These are phyloP conservation scores for Novumbra hubbsi DNA, from an alignment of 2,797 vertebrate species.

Conservation along the genomic window DNA sequence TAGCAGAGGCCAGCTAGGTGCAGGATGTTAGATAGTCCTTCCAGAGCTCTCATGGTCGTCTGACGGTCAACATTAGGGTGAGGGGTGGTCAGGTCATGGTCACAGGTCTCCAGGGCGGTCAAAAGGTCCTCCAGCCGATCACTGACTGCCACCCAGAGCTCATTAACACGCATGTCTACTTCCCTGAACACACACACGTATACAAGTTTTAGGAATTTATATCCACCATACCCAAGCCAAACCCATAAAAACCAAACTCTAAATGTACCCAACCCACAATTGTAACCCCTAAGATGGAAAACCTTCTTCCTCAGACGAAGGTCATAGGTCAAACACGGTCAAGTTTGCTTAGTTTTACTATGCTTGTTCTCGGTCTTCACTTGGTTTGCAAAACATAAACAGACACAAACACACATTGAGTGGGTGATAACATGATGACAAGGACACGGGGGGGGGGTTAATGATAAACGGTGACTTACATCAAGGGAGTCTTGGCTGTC, in stretches of 20 bases:
- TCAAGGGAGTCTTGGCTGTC: constrained; percentile 42
- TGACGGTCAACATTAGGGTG: constrained; percentile 53
- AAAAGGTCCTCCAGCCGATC: constrained; percentile 77
- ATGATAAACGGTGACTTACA: constrained; percentile 63
- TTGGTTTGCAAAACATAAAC: no score
- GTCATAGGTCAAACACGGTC: no score
- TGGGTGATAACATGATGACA: not conserved
- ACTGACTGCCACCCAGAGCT: constrained; percentile 79
- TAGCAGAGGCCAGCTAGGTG: constrained; percentile 81
- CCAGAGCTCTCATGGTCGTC: constrained; percentile 62
- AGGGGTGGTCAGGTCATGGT: constrained; percentile 16
- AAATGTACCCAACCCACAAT: no score
- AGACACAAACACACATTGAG: not conserved
- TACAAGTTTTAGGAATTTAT: not conserved
- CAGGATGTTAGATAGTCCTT: constrained; percentile 79
- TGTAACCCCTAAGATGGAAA: no score
- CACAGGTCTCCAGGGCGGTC: constrained; percentile 35
- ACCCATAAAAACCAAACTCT: no score
- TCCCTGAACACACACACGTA: constrained; percentile 51
- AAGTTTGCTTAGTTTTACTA: no score
- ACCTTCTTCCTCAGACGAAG: not conserved
- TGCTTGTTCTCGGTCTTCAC: no score
- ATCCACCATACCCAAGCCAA: no score
- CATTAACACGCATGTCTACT: constrained; percentile 78
- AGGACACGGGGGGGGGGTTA: not conserved